Evolutionary conservation across 2,797 vertebrate species (phyloP), one percentile per base, ranked within the genome.

Genomic region (Argya squamiceps): DNA sequence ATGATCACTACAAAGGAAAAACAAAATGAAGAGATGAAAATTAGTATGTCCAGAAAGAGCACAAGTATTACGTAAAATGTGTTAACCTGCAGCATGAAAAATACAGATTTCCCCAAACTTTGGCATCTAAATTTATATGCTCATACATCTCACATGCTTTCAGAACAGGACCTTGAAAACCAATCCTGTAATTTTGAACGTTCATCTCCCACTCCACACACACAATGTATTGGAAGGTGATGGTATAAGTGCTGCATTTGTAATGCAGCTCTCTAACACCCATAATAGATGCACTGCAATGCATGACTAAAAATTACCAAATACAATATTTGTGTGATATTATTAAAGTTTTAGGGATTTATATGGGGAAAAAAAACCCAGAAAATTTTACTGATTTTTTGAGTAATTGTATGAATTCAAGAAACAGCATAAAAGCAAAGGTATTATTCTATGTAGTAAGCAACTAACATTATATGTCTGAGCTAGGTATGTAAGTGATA

Each of bases 371-470:
- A 91, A 41, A 90, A 81, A 64, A 27, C 49, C 5, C 15, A 55
- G 59, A 77, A 75, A 36, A 49, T 52, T 82, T 79, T 34, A 49
- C 11, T 88, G 62, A 16, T 36, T 81, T 93, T 89, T 89, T 82
- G 29, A 62, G 27, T 89, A 92, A 94, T 95, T 96, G 93, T 91
- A 93, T 96, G 88, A 95, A 97, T 96, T 93, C 93, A 96, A 89
- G 80, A 89, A 93, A 59, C 46, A 92, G 56, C 37, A 75, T 75
- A 92, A 92, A 91, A 96, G 89, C 75, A 74, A 65, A 94, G 59
- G 36, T 82, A 87, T 96, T 94, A 95, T 84, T 86, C 84, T 86
- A 67, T 53, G 79, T 59, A 96, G 56, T 81, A 95, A 92, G 93
- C 71, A 93, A 73, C 64, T 95, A 89, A 79, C 49, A 53, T 83